Evolutionary conservation across 35 echinoderm and acorn worm species (phyloP).

Genomic region (Diadema setosum): DNA sequence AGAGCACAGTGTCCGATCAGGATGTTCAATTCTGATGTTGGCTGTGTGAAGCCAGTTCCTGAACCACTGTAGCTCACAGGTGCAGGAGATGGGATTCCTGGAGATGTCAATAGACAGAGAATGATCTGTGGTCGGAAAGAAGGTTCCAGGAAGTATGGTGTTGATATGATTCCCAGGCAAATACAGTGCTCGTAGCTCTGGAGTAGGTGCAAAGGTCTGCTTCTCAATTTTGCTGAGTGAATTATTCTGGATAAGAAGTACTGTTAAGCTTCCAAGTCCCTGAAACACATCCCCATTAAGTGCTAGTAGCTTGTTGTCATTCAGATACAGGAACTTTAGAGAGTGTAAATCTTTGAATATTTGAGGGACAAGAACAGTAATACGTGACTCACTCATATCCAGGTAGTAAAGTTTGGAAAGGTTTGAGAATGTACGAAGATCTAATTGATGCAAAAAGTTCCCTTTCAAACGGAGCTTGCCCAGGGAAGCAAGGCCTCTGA

Average conservation of each 20-base stretch:
- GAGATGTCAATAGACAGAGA: not conserved
- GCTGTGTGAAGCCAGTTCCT: not conserved
- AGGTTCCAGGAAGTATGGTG: not conserved
- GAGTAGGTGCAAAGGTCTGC: not conserved
- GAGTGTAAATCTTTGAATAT: not conserved
- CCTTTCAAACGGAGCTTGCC: not conserved
- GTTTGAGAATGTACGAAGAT: not conserved
- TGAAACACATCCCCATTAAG: not conserved
- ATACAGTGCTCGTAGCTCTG: not conserved
- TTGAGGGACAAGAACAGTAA: not conserved
- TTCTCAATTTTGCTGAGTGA: not conserved
- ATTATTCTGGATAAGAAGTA: not conserved
- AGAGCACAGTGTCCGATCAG: not conserved
- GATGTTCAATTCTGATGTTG: not conserved
- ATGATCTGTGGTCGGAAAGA: not conserved
- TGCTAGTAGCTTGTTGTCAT: not conserved
- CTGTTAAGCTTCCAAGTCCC: not conserved
- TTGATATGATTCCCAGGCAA: not conserved
- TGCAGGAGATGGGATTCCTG: not conserved
- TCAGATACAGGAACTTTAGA: not conserved
- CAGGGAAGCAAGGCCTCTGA: not conserved
- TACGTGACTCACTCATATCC: not conserved
- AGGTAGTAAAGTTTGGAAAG: not conserved
- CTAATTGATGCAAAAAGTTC: not conserved
- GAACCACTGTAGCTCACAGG: not conserved